Conservation (phyloP, 2,113 vertebrate species). For the Cavia porcellus region DNA sequence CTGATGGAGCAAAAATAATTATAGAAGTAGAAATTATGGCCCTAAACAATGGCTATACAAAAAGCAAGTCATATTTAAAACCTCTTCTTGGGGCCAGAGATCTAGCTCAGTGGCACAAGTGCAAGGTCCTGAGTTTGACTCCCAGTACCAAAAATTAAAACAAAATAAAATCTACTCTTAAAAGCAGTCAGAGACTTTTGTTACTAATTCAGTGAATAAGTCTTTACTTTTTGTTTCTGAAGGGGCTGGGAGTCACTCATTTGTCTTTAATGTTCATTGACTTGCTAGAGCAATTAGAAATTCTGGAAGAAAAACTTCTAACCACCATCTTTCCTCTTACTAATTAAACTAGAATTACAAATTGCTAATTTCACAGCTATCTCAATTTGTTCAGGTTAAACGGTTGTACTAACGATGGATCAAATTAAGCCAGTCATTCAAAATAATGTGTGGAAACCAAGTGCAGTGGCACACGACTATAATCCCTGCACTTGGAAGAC, state of each 20-base stretch:
- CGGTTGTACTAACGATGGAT: neutral
- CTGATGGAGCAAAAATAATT: neutral
- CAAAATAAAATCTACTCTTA: constrained; percentile 40
- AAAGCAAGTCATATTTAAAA: constrained; percentile 48
- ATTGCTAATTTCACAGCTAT: constrained; percentile 3
- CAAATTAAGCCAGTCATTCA: constrained; percentile 42
- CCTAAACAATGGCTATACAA: constrained; percentile 8
- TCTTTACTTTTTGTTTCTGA: neutral
- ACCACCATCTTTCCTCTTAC: neutral
- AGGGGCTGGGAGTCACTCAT: neutral
- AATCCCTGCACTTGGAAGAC: neutral
- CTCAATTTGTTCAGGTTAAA: constrained; percentile 1
- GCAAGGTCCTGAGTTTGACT: too few relatives aligned
- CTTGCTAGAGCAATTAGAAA: constrained; percentile 13
- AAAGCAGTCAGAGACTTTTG: constrained; percentile 31
- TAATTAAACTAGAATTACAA: neutral
- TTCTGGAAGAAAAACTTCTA: neutral
- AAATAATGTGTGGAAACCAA: neutral
- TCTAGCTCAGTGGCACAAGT: too few relatives aligned
- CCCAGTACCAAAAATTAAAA: too few relatives aligned
- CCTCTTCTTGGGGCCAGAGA: neutral
- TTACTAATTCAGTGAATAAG: constrained; percentile 49
- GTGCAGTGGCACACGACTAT: neutral
- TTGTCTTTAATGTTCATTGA: constrained; percentile 48
- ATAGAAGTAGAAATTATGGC: neutral